phyloP scores from a whole-genome alignment of 64 coral and sea anemone genomes.

The Anthopleura sola region DNA sequence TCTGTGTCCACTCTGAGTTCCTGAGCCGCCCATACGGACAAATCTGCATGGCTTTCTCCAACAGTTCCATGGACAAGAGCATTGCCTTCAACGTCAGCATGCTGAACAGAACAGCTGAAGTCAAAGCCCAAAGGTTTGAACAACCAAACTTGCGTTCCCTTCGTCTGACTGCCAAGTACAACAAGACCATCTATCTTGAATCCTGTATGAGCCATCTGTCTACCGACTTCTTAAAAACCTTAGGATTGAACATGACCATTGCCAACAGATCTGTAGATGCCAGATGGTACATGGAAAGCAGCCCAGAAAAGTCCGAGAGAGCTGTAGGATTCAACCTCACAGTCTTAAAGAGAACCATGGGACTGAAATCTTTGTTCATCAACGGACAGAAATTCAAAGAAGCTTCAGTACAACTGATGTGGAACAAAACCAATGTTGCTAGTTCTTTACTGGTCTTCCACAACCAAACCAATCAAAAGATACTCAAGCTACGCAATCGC shows the following conservation, averaged over 20 bases:
- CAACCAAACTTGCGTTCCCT: conserved; percentile 5
- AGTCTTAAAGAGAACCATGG: conserved; percentile 52
- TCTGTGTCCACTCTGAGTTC: conserved; percentile 59
- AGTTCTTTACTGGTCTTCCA: conserved; percentile 7
- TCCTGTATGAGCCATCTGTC: conserved; percentile 58
- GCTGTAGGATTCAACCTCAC: conserved; percentile 57
- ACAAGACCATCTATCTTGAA: conserved; percentile 52
- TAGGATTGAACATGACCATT: conserved; percentile 65
- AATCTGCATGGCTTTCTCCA: conserved; percentile 51
- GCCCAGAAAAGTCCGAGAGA: conserved; percentile 28
- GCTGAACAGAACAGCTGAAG: conserved; percentile 59
- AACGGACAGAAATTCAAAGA: conserved; percentile 58
- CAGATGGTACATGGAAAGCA: conserved; percentile 54
- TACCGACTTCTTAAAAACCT: conserved; percentile 28
- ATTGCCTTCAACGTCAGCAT: conserved; percentile 62
- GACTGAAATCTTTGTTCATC: conserved; percentile 42
- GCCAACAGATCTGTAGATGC: conserved; percentile 45
- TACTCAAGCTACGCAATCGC: conserved; percentile 27
- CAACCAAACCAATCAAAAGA: conserved; percentile 22
- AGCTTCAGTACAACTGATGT: conserved; percentile 44
- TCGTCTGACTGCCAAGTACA: conserved; percentile 61
- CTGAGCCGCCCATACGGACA: conserved; percentile 52
- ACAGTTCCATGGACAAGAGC: conserved; percentile 57
- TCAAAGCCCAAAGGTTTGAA: conserved; percentile 55
- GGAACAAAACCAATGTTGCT: conserved; percentile 47